Conservation (phyloP, 2,113 vertebrate species). For the Toxotes jaculatrix region DNA sequence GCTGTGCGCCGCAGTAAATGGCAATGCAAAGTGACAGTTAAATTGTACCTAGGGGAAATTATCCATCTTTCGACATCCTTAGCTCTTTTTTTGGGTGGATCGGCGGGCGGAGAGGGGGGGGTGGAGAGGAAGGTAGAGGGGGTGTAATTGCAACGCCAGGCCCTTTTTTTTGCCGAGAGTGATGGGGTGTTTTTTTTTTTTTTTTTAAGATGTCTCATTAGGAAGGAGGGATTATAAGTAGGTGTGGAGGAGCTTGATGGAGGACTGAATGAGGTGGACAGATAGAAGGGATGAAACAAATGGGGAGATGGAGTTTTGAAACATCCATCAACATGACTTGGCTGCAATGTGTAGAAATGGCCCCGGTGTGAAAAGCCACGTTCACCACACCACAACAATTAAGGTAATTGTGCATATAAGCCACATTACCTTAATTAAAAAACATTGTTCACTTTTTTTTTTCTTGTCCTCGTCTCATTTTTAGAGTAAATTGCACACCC, state of each 20-base stretch:
- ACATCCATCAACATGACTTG: constrained; percentile 20
- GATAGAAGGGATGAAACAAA: constrained; percentile 28
- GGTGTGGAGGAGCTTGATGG: constrained; percentile 41
- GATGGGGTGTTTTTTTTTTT: constrained; percentile 79
- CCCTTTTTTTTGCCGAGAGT: constrained; percentile 88
- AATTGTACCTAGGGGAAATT: constrained; percentile 99
- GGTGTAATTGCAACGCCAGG: constrained; percentile 94
- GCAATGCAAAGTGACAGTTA: constrained; percentile 99
- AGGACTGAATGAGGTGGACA: constrained; percentile 47
- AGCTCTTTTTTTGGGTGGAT: constrained; percentile 87
- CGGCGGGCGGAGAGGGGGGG: constrained; percentile 44
- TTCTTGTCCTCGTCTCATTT: constrained; percentile 9
- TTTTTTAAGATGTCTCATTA: constrained; percentile 66
- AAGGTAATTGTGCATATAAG: not conserved
- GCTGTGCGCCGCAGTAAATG: constrained; percentile 94
- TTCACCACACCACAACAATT: not conserved
- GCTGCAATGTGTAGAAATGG: not conserved
- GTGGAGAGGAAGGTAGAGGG: constrained; percentile 84
- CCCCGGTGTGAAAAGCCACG: not conserved
- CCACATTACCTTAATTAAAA: not conserved
- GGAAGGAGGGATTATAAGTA: constrained; percentile 59
- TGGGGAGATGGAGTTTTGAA: constrained; percentile 28
- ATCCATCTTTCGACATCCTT: constrained; percentile 99
- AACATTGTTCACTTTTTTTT: not conserved
- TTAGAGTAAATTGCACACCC: constrained; percentile 9